Evolutionary conservation across 1,140 invertebrate genomes (phyloP).

Genomic region (Lepidurus couesii): DNA sequence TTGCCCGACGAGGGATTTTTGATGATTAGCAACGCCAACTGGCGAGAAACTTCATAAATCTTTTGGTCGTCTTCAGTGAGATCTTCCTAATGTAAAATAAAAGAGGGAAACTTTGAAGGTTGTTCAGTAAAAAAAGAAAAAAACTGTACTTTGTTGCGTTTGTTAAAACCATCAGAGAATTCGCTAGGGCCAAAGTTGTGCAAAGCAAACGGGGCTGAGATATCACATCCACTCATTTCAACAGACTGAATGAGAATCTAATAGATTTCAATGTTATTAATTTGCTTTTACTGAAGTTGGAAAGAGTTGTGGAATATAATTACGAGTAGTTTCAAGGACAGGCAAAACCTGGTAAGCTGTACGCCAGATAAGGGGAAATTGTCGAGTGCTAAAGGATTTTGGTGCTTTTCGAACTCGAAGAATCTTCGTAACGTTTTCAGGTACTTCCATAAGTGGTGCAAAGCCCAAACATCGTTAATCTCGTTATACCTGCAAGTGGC

Average conservation of each 20-base stretch:
- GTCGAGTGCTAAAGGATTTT: not conserved
- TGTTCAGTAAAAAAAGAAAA: not conserved
- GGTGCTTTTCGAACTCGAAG: not conserved
- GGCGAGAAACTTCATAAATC: not conserved
- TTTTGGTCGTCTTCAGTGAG: not conserved
- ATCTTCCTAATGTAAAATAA: not conserved
- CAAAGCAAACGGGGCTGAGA: not conserved
- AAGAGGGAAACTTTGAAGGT: not conserved
- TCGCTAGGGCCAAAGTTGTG: not conserved
- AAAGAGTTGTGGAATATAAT: not conserved
- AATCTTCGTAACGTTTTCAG: not conserved
- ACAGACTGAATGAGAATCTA: not conserved
- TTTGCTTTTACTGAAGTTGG: not conserved
- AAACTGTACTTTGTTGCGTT: not conserved
- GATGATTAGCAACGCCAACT: not conserved
- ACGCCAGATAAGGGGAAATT: not conserved
- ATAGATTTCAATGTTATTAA: not conserved
- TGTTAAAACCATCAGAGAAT: not conserved
- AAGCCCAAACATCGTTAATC: too few relatives aligned
- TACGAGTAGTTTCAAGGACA: not conserved
- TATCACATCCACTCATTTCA: not conserved
- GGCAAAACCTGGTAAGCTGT: not conserved
- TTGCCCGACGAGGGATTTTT: not conserved
- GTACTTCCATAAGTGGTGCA: too few relatives aligned
- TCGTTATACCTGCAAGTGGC: too few relatives aligned